These are phyloP conservation scores for Copsychus sechellarum DNA, from an alignment of 2,113 vertebrate genomes.

Conservation along the genomic window DNA sequence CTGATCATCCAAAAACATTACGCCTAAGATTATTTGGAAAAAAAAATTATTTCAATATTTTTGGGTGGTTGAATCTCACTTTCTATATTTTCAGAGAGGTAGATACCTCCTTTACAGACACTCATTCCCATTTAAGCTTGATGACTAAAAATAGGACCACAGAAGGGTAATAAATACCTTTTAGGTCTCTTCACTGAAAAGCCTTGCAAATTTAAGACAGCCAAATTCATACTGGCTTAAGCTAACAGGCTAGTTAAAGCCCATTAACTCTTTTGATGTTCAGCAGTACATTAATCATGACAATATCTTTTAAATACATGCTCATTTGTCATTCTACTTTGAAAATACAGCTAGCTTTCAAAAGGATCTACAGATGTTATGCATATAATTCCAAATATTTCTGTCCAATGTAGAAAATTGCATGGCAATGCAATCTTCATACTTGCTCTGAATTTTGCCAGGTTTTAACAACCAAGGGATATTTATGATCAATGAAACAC, in stretches of 20 bases:
- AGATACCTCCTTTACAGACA: background rate
- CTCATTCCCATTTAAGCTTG: background rate
- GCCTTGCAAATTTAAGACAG: background rate
- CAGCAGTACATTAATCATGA: conserved; percentile 26
- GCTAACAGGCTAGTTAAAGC: conserved; percentile 20
- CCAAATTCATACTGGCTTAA: background rate
- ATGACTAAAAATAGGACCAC: background rate
- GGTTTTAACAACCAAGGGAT: conserved; percentile 7
- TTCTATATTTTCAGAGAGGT: background rate
- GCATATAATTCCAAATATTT: conserved; percentile 33
- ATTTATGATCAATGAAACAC: background rate
- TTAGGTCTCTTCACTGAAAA: background rate
- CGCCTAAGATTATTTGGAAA: background rate
- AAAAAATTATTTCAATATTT: background rate
- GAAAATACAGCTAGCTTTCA: conserved; percentile 40
- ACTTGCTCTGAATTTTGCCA: conserved; percentile 20
- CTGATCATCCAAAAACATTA: background rate
- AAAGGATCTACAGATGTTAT: conserved; percentile 44
- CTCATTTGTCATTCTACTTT: conserved; percentile 25
- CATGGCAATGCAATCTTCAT: background rate
- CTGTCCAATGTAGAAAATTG: conserved; percentile 28
- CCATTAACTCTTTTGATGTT: conserved; percentile 36
- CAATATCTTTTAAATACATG: conserved; percentile 45
- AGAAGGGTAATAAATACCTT: background rate
- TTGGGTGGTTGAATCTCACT: background rate